Percentiles rank a stretch among this genome's conserved stretches.
These are phyloP conservation scores for Lanius collurio DNA, from an alignment of 2,113 vertebrate genomes.

Conservation along the genomic window DNA sequence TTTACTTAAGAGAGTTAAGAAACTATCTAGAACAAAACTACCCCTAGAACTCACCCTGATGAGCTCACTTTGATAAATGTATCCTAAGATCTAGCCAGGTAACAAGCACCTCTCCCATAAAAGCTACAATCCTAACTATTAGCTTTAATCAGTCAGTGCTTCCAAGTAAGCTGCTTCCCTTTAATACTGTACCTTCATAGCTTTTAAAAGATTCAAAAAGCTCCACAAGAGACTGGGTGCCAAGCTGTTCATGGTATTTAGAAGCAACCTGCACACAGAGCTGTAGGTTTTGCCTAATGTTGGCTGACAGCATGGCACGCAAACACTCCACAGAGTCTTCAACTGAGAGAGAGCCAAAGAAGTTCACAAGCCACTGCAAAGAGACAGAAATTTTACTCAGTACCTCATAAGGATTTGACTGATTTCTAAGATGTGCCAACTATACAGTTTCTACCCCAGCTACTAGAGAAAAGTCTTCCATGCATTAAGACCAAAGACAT, in stretches of 20 bases:
- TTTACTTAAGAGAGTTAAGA: neutral
- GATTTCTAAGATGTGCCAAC: neutral
- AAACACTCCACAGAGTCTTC: constrained; percentile 92
- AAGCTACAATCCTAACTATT: neutral
- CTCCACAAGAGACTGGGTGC: constrained; percentile 86
- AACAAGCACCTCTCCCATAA: neutral
- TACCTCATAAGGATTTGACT: neutral
- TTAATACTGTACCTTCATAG: constrained; percentile 83
- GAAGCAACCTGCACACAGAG: constrained; percentile 90
- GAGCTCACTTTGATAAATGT: neutral
- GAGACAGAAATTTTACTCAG: neutral
- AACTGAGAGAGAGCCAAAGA: constrained; percentile 89
- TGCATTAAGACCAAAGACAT: neutral
- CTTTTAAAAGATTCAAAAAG: constrained; percentile 95
- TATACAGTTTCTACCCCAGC: neutral
- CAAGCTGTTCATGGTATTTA: constrained; percentile 92
- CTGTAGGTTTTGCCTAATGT: constrained; percentile 91
- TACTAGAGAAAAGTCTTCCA: neutral
- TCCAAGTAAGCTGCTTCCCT: neutral
- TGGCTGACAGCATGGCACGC: constrained; percentile 87
- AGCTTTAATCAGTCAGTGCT: neutral
- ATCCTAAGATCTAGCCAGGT: neutral
- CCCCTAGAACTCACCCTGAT: neutral
- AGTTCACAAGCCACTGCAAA: constrained; percentile 89
- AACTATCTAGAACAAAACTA: neutral